A percentile compares a stretch with the other conserved stretches of the same genome.
phyloP scores from a whole-genome alignment of 1,140 invertebrate species.

The Bursaphelenchus mucronatus region DNA sequence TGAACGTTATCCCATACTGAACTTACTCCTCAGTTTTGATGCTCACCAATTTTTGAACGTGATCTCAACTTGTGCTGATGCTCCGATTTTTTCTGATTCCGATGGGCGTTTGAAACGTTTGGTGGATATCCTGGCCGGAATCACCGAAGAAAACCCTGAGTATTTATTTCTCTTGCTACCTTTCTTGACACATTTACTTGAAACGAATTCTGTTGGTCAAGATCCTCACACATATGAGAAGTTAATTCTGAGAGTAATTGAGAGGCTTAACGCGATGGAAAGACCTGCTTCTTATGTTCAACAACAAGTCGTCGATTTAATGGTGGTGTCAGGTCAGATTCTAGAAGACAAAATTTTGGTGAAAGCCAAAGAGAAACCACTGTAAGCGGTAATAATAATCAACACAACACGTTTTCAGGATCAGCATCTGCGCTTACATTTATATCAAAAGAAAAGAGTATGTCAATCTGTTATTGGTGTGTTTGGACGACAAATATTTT shows the following conservation, averaged over 20 bases:
- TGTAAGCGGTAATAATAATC: conserved; percentile 28
- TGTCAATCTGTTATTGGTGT: conserved; percentile 39
- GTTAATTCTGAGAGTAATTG: conserved; percentile 22
- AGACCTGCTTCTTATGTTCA: conserved; percentile 1
- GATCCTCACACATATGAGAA: conserved; percentile 28
- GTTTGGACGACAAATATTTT: conserved; percentile 24
- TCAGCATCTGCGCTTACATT: conserved; percentile 46
- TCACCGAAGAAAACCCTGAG: conserved; percentile 38
- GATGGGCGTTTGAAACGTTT: conserved; percentile 42
- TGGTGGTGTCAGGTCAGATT: conserved; percentile 22
- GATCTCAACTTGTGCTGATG: conserved; percentile 54
- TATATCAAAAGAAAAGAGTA: conserved; percentile 38
- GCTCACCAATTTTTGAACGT: conserved; percentile 82
- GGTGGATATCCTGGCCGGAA: conserved; percentile 38
- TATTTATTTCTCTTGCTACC: conserved; percentile 28
- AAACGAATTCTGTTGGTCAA: conserved; percentile 30
- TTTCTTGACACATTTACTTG: conserved; percentile 29
- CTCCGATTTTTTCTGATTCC: conserved; percentile 42
- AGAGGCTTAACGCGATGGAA: conserved; percentile 8
- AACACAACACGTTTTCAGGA: conserved; percentile 26
- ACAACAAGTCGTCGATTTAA: conserved; percentile 34
- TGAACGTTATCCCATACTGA: conserved; percentile 61
- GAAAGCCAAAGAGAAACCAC: conserved; percentile 25
- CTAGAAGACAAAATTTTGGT: conserved; percentile 32
- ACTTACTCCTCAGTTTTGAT: conserved; percentile 78